Evolutionary conservation across 2,797 vertebrate genomes (phyloP), one percentile per base, ranked within the genome.

Genomic region (Acipenser oxyrinchus): DNA sequence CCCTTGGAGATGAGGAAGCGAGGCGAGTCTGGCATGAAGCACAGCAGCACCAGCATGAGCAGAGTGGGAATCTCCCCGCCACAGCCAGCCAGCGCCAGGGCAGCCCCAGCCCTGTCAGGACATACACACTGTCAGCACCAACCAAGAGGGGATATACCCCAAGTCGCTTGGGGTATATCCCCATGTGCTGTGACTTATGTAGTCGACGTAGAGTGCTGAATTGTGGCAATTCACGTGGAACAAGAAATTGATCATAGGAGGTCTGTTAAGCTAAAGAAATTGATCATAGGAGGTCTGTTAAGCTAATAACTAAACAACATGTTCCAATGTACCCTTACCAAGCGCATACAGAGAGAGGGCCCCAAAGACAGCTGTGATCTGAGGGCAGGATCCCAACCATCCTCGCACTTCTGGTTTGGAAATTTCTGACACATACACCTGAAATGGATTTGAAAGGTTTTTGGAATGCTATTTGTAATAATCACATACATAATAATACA

Each of bases 351-450:
- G 92, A 0, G 82, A 51, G 62, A 99, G 83, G 6, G 94, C 82
- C 51, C 96, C 96, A 62, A 93, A 88, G 71, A 99, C 96, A 0
- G 93, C 91, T 74, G 94, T 97, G 75, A 96, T 82, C 87, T 99
- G 96, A 53, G 96, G 95, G 9, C 92, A 94, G 15, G 94, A 90
- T 0, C 96, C 96, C 80, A 99, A 69, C 1, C 79, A 74, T 11
- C 96, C 96, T 51, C 96, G 86, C 37, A 96, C 85, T 2, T 74
- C 71, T 0, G 91, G 87, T 65, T 93, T 91, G 18, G 94, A 95
- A 66, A 98, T 93, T 84, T 99, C 96, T 0, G 96, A 97, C 72
- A 99, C 93, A 67, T 98, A 97, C 50, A 99, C 93, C 96, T 98
- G 85, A 3, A 73, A 71, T 15, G 13, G 37, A 12, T 49, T 10